Evolutionary conservation across 2,113 vertebrate genomes (phyloP).

Genomic region (Hoplias malabaricus): DNA sequence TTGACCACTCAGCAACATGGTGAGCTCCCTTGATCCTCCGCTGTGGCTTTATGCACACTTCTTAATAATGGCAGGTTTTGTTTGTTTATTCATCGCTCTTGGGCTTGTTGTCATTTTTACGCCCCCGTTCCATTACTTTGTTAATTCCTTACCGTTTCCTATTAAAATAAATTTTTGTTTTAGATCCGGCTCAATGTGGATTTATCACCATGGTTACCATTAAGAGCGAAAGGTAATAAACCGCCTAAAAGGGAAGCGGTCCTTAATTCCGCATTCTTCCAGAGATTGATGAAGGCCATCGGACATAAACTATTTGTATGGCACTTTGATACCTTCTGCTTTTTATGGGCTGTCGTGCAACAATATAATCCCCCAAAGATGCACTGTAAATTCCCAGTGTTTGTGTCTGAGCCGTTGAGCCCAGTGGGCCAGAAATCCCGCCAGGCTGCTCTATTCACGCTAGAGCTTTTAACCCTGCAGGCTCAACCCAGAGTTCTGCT

Average conservation of each 20-base stretch:
- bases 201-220: conserved; percentile 33
- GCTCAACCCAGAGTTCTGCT: conserved; percentile 22
- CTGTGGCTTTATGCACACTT: not conserved
- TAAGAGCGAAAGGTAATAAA: conserved; percentile 41
- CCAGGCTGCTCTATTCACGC: conserved; percentile 37
- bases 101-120: not conserved
- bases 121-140: not conserved
- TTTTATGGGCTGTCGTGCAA: conserved; percentile 46
- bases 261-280: conserved; percentile 35
- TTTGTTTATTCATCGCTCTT: not conserved
- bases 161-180: conserved; percentile 25
- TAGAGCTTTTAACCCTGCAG: conserved; percentile 42
- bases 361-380: conserved; percentile 45
- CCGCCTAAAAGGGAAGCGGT: conserved; percentile 29
- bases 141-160: not conserved
- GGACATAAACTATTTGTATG: conserved; percentile 50
- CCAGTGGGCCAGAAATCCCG: conserved; percentile 40
- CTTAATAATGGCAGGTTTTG: not conserved
- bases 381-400: conserved; percentile 43
- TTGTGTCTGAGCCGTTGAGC: conserved; percentile 45
- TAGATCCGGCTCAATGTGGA: not conserved
- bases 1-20: not conserved
- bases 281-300: conserved; percentile 37
- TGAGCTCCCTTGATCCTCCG: not conserved
- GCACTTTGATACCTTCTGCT: conserved; percentile 47